Base-by-base conservation (phyloP, 1,140 invertebrate genomes). In the Trialeurodes vaporariorum region DNA sequence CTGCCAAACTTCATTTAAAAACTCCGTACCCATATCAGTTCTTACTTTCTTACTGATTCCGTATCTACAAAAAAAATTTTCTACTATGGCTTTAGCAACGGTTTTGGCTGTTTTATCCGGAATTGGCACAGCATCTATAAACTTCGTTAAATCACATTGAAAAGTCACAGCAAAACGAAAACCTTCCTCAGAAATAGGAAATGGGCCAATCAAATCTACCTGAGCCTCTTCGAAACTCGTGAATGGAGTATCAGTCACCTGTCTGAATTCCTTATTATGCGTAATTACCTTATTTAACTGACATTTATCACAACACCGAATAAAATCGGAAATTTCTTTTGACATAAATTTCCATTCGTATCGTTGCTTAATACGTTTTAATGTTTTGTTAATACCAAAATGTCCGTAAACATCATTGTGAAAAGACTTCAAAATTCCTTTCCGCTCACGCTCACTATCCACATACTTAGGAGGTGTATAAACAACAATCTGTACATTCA, bases 61-160 rank as follows among this genome's bases (percentile, higher is more conserved):
- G 26, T 63, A 66, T 23, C 9, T 23, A 27, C 40, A 62, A 12
- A 71, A 66, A 23, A 72, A 68, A 12, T 66, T 22, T 17, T 49
- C 34, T n/a, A 67, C 65, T 17, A 72, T 62, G 27, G 63, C 64
- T 0, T 72, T 71, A 0, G 75, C 73, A n/a, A 78, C 66, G 61
- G 71, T 71, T 13, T 73, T 71, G 22, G 73, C 73, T 24, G 73
- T 69, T 1, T 69, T 59, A 2, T 71, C 69, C 13, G 68, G 63
- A 40, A 78, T 73, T 0, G 75, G 73, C 27, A 73, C 74, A 9
- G 75, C 73, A 65, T 74, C 72, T 0, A 75, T 72, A 71, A 70
- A 79, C 70, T 75, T 70, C 22, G 73, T 77, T 17, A 77, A 58
- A 25, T 74, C 71, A 65, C 75, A 74, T 74, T 76, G 73, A 25